phyloP scores from a whole-genome alignment of 2,888 invertebrate species.

The Therioaphis trifolii region DNA sequence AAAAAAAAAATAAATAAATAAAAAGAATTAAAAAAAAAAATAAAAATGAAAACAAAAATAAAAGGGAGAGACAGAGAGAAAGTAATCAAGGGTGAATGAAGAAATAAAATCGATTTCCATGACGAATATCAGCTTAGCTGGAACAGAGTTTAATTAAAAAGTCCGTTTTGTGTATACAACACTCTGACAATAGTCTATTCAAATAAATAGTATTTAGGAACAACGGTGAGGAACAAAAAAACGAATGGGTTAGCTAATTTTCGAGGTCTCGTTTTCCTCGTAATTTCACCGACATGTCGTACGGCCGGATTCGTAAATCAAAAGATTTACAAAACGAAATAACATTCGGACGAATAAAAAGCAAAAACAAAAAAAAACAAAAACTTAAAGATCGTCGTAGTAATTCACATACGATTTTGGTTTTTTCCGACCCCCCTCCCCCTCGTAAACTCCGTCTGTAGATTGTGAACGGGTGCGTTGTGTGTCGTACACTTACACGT shows the following conservation, averaged over 20 bases:
- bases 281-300: neutral
- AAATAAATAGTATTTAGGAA: neutral
- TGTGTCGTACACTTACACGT: too few species aligned
- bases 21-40: too few species aligned
- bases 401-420: too few species aligned
- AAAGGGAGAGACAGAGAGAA: neutral
- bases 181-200: slow-evolving; percentile 8
- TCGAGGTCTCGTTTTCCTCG: neutral
- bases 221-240: neutral
- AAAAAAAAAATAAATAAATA: too few species aligned
- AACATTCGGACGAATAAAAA: neutral
- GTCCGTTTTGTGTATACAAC: neutral
- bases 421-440: too few species aligned
- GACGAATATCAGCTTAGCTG: neutral
- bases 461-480: too few species aligned
- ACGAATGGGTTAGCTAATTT: neutral
- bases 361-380: neutral
- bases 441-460: too few species aligned
- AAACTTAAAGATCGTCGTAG: too few species aligned
- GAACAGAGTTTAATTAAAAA: slow-evolving; percentile 40
- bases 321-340: neutral
- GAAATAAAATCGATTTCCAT: neutral
- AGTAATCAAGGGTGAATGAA: neutral
- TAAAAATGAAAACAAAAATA: too few species aligned
- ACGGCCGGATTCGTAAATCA: neutral